phyloP scores from a whole-genome alignment of 2,797 vertebrate genomes.

The Prionace glauca region DNA sequence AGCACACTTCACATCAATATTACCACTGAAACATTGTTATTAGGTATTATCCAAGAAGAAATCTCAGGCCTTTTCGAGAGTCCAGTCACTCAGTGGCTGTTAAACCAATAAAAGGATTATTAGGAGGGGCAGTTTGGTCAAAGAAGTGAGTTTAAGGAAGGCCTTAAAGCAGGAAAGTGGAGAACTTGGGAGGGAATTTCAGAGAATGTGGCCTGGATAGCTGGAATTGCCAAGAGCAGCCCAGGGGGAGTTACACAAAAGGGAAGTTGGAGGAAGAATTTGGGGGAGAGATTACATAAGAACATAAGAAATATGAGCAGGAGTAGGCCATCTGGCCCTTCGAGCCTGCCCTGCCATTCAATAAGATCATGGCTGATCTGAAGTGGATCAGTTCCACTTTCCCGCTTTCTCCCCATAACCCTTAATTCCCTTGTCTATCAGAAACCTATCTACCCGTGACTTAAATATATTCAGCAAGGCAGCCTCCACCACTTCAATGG shows the following conservation, averaged over 20 bases:
- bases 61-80: neutral
- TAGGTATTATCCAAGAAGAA: neutral
- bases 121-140: neutral
- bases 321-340: no score
- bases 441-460: no score
- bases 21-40: neutral
- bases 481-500: no score
- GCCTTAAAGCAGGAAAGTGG: neutral
- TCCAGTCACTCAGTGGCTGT: neutral
- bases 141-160: neutral
- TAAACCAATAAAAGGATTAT: neutral
- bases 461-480: no score
- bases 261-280: neutral
- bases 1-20: slow-evolving; percentile 43
- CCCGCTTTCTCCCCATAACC: no score
- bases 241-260: neutral
- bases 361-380: no score
- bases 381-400: no score
- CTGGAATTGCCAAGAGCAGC: neutral
- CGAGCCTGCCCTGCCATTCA: no score
- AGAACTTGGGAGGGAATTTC: neutral
- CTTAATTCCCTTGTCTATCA: no score
- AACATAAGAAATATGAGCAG: no score
- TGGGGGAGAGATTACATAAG: no score
- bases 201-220: neutral